Base-by-base conservation (phyloP, 92 coral and sea anemone genomes). In the Zoanthus solanderi region DNA sequence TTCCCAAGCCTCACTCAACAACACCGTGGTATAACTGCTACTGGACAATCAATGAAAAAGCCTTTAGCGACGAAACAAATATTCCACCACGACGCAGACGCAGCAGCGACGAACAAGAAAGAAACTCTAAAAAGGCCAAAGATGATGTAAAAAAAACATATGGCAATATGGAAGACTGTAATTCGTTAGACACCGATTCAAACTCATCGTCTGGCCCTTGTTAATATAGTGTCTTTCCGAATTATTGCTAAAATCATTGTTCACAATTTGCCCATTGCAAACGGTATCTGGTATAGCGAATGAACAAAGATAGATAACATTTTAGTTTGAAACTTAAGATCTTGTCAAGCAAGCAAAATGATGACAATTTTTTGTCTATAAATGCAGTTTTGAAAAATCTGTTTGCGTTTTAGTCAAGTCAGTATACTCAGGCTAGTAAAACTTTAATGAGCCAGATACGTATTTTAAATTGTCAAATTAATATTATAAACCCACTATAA, bases 1-100 rank as follows among this genome's bases (percentile, higher is more conserved):
- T 95, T 28, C 90, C 95, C 45, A 92, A 91, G 71, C 90, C 93
- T 18, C 78, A 89, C 54, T 88, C 94, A 0, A 93, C 96, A 15
- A 81, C 85, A 28, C 85, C 85, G 18, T 81, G 85, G 85, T 94
- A 95, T 80, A 92, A 93, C 29, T 93, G 96, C 2, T 83, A 91
- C 57, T 95, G 98, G 98, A 95, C 98, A 47, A 65, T 91, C 83
- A 81, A 68, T 28, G 85, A 81, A 65, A 67, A 63, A 3, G 6
- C 45, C 75, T 44, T 81, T 32, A 73, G 48, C 37, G 82, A 77
- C 5, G 46, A 10, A 11, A 23, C 46, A 13, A 66, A 77, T 18
- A 14, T 77, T 53, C 67, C 82, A 12, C 47, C 82, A 1, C 14
- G 82, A 31, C 82, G 82, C 10, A 53, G 7, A 5, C 53, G 17